These are phyloP conservation scores for Myotis lucifugus DNA, from an alignment of 2,113 vertebrate genomes.

Conservation along the genomic window DNA sequence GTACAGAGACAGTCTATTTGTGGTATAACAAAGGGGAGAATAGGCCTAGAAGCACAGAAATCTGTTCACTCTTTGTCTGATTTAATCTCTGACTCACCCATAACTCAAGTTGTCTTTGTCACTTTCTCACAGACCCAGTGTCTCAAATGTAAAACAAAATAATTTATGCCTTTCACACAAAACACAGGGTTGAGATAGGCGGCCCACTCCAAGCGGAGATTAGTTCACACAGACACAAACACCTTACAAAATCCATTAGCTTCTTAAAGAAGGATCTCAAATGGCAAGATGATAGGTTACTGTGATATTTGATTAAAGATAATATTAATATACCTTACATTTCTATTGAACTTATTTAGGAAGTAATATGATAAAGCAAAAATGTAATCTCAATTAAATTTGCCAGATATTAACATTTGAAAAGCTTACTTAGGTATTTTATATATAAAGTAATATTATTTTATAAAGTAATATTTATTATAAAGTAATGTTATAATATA, in stretches of 20 bases:
- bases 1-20: neutral
- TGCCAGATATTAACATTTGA: neutral
- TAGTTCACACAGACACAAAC: conserved; percentile 13
- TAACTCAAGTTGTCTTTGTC: conserved; percentile 66
- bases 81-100: conserved; percentile 48
- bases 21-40: neutral
- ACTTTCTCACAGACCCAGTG: conserved; percentile 55
- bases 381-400: neutral
- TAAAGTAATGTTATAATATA: conserved; percentile 6
- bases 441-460: conserved; percentile 18
- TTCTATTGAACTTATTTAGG: neutral
- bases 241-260: neutral
- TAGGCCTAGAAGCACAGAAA: neutral
- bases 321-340: neutral
- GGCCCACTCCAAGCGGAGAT: neutral
- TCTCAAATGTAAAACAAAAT: conserved; percentile 53
- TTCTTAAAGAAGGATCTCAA: conserved; percentile 25
- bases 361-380: conserved; percentile 4
- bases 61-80: conserved; percentile 41
- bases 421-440: neutral
- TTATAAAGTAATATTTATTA: neutral
- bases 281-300: neutral
- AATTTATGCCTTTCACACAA: conserved; percentile 61
- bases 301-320: conserved; percentile 9
- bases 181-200: neutral